A percentile compares a stretch with the other conserved stretches of the same genome.
Conservation (phyloP, 2,113 vertebrate species). For the Erinaceus europaeus region DNA sequence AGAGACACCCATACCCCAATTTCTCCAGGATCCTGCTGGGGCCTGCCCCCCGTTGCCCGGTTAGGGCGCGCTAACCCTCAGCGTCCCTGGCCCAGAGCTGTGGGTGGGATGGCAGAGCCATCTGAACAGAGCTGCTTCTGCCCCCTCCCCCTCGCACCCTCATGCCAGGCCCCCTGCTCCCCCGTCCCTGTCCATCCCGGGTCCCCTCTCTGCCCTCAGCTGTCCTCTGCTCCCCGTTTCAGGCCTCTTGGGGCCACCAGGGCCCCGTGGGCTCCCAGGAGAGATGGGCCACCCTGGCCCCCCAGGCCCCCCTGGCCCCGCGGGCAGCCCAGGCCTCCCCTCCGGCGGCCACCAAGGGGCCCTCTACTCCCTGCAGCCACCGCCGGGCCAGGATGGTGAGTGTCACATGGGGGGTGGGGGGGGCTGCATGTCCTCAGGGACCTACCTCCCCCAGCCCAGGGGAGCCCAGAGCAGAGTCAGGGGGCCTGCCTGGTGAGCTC, state of each 20-base stretch:
- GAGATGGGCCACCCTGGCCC: constrained; percentile 86
- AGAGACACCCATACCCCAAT: too few relatives aligned
- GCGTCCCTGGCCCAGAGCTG: not conserved
- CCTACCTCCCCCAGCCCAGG: too few relatives aligned
- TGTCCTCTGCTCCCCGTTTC: constrained; percentile 48
- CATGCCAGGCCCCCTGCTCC: not conserved
- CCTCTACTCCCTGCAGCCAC: constrained; percentile 86
- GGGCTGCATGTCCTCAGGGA: too few relatives aligned
- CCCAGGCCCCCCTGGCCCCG: constrained; percentile 89
- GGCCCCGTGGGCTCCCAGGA: constrained; percentile 87
- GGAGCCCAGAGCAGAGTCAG: not conserved
- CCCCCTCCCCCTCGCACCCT: not conserved
- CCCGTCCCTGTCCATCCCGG: too few relatives aligned
- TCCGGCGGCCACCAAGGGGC: constrained; percentile 83
- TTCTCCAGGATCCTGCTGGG: too few relatives aligned
- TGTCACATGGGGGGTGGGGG: not conserved
- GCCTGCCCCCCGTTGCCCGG: too few relatives aligned
- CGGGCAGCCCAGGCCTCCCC: constrained; percentile 76
- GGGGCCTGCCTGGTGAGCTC: too few relatives aligned
- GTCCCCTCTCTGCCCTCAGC: not conserved
- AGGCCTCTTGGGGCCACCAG: constrained; percentile 85
- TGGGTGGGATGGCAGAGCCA: too few relatives aligned
- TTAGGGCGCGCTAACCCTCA: too few relatives aligned
- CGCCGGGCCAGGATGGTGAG: constrained; percentile 85
- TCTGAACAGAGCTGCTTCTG: accelerated